Evolutionary conservation across 2,888 invertebrate genomes (phyloP), one percentile per base, ranked within the genome.

Genomic region (Dolichopus griseipennis): DNA sequence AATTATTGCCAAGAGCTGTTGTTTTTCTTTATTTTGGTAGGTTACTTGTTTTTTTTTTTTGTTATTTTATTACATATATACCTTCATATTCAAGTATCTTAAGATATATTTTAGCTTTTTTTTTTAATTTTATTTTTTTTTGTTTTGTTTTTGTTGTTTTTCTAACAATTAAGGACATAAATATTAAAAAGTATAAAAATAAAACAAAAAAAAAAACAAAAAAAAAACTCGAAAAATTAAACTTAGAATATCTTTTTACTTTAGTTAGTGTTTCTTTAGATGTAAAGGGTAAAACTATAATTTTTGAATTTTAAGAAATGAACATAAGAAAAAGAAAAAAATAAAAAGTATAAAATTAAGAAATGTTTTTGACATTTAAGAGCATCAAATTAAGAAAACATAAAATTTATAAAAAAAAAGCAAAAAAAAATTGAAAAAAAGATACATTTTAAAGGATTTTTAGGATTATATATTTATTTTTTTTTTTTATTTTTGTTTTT

Each of bases 291-390:
- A 52, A 52, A 18, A n/a, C 52, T 52, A 52, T 52, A 52, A 52
- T 52, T 52, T 52, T 52, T 52, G n/a, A 12, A 18, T 52, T 52
- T 52, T 52, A 52, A 52, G 52, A 52, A 52, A 52, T 18, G 18
- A 15, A n/a, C 15, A 43, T 43, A 12, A 52, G 52, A 52, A 52
- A 12, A 52, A 52, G 43, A 43, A 52, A 37, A 37, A 37, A 37
- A 37, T 12, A 5, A 37, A 37, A 7, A 37, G 43, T 1, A 52
- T 15, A 52, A 52, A 18, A 52, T n/a, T 18, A n/a, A 12, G 15
- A 52, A 52, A 15, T 52, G 52, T 52, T 12, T 52, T 52, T 52
- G 52, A 52, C 52, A 52, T 52, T 52, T 52, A 52, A 52, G 52
- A 52, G 52, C 52, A 52, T 52, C 52, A 52, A 52, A 52, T 52